phyloP scores from a whole-genome alignment of 2,113 vertebrate species.

The Pampusana beccarii region DNA sequence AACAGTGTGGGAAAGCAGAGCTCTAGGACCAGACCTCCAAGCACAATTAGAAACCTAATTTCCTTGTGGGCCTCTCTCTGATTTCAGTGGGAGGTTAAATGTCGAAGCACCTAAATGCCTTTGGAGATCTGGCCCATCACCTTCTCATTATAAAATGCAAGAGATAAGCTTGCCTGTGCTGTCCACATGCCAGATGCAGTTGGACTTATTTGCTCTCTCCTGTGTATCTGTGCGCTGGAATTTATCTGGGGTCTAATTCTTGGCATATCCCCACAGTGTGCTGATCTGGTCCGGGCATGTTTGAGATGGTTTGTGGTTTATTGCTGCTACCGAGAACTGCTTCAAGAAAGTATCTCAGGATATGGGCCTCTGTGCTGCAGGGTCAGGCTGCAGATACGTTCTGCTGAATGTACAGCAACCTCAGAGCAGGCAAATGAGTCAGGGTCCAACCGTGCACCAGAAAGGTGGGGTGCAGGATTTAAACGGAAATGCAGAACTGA shows the following conservation, averaged over 20 bases:
- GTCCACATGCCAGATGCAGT: not conserved
- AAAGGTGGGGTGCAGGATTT: rapidly evolving
- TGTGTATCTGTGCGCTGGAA: constrained; percentile 8
- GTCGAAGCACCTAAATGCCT: constrained; percentile 58
- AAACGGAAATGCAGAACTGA: not conserved
- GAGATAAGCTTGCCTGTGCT: constrained; percentile 45
- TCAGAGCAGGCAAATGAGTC: not conserved
- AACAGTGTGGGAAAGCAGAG: constrained; percentile 7
- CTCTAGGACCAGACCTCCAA: constrained; percentile 20
- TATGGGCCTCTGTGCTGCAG: not conserved
- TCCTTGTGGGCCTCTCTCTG: constrained; percentile 20
- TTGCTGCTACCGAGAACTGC: not conserved
- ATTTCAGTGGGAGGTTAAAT: constrained; percentile 50
- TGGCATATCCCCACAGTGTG: not conserved
- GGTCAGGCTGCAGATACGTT: not conserved
- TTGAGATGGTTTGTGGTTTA: constrained; percentile 8
- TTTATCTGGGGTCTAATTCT: constrained; percentile 13
- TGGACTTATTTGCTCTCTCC: not conserved
- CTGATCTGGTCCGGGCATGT: not conserved
- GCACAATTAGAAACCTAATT: constrained; percentile 32
- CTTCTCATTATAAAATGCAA: constrained; percentile 62
- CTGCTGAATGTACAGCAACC: rapidly evolving
- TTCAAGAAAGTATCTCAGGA: not conserved
- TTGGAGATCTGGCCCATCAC: constrained; percentile 48
- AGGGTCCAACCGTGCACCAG: not conserved